Evolutionary conservation across 1,140 invertebrate genomes (phyloP).

Genomic region (Ips nitidus): DNA sequence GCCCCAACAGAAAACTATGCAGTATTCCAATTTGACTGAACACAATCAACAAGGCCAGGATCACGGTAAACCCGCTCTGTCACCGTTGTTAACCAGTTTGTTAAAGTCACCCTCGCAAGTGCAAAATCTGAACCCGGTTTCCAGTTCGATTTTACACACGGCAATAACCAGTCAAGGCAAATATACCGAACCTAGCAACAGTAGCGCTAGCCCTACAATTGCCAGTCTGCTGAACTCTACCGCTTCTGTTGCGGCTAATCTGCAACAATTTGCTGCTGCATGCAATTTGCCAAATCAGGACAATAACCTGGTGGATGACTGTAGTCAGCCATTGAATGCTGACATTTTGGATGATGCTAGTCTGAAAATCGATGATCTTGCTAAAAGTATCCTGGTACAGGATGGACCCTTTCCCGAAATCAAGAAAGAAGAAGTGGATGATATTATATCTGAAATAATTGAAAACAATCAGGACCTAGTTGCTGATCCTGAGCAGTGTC

Average conservation of each 20-base stretch:
- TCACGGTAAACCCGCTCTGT: constrained; percentile 53
- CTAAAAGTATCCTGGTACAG: constrained; percentile 47
- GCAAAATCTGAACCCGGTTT: constrained; percentile 39
- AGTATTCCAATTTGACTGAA: not conserved
- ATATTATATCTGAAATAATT: constrained; percentile 50
- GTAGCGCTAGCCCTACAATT: constrained; percentile 56
- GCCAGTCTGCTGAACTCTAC: constrained; percentile 58
- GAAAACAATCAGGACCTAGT: constrained; percentile 50
- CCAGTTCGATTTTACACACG: constrained; percentile 55
- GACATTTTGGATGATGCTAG: constrained; percentile 47
- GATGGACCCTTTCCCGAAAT: constrained; percentile 50
- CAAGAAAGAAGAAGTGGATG: constrained; percentile 51
- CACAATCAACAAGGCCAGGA: not conserved
- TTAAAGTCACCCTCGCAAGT: constrained; percentile 71
- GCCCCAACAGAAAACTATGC: not conserved
- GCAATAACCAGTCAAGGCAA: constrained; percentile 48
- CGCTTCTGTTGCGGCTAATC: constrained; percentile 42
- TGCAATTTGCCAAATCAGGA: constrained; percentile 15
- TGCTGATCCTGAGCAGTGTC: constrained; percentile 49
- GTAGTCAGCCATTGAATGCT: constrained; percentile 29
- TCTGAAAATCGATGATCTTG: constrained; percentile 50
- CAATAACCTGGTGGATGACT: constrained; percentile 13
- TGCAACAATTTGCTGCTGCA: constrained; percentile 26
- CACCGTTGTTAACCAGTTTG: constrained; percentile 79
- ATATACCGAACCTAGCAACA: constrained; percentile 11